These are phyloP conservation scores for Ptychodera flava DNA, from an alignment of 35 echinoderm and acorn worm genomes.

Conservation along the genomic window DNA sequence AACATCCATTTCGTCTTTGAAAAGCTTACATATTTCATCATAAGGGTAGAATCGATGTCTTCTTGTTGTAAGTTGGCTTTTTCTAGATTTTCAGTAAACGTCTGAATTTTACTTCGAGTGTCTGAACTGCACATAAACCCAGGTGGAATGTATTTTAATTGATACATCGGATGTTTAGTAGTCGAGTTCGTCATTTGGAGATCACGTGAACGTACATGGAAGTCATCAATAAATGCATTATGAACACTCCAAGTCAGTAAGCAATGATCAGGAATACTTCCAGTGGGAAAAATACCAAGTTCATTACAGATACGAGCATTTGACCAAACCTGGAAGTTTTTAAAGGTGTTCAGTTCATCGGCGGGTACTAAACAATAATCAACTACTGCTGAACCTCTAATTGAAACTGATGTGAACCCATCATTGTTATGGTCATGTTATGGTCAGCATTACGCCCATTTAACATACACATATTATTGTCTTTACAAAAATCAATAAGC, in stretches of 20 bases:
- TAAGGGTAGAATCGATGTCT: background rate
- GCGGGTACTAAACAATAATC: background rate
- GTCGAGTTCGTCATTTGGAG: background rate
- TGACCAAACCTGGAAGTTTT: background rate
- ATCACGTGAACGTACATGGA: background rate
- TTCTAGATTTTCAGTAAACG: background rate
- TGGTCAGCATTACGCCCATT: background rate
- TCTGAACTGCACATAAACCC: background rate
- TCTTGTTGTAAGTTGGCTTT: background rate
- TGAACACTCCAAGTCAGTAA: background rate
- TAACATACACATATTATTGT: background rate
- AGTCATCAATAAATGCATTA: background rate
- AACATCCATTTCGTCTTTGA: background rate
- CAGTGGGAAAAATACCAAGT: background rate
- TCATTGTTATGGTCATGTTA: too few relatives aligned
- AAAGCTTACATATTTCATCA: background rate
- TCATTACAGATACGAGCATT: background rate
- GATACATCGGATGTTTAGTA: background rate
- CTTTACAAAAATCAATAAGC: background rate
- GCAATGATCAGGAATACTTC: background rate
- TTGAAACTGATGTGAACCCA: background rate
- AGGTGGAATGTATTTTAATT: background rate
- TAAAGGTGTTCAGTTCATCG: background rate
- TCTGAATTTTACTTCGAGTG: background rate
- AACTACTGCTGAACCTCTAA: background rate